Percentiles rank a stretch among this genome's conserved stretches.
phyloP scores from a whole-genome alignment of 2,888 invertebrate genomes.

The Xiphydria camelus region DNA sequence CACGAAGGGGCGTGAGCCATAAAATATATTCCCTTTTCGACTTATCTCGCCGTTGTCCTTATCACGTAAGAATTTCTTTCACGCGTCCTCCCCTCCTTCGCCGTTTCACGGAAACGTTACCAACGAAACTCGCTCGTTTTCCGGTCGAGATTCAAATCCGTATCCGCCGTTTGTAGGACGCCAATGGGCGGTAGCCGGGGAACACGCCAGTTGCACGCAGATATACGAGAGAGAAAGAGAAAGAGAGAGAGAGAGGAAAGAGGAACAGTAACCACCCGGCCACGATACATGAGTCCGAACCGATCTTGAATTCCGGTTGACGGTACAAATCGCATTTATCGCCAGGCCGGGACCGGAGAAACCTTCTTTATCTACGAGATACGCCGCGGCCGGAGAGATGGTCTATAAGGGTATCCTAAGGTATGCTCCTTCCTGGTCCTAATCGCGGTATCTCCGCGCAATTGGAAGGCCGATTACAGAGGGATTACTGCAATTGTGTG shows the following conservation, averaged over 20 bases:
- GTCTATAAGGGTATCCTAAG: too few relatives aligned
- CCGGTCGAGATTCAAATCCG: not conserved
- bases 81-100: too few relatives aligned
- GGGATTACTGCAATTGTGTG: constrained; percentile 43
- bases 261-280: too few relatives aligned
- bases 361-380: constrained; percentile 1
- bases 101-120: too few relatives aligned
- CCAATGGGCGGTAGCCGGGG: not conserved
- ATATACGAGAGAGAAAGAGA: constrained; percentile 12
- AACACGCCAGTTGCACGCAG: constrained; percentile 11
- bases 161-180: not conserved
- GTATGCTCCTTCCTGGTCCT: not conserved
- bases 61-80: too few relatives aligned
- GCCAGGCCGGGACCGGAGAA: too few relatives aligned
- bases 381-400: too few relatives aligned
- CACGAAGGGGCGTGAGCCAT: too few relatives aligned
- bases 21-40: too few relatives aligned
- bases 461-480: constrained; percentile 39
- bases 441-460: constrained; percentile 21
- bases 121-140: too few relatives aligned
- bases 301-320: constrained; percentile 1
- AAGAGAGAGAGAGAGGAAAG: not conserved
- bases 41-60: too few relatives aligned
- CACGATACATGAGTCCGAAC: constrained; percentile 1
- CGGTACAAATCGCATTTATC: constrained; percentile 2